Conservation (phyloP, 1,140 invertebrate species). For the Brachionus paranguensis region DNA sequence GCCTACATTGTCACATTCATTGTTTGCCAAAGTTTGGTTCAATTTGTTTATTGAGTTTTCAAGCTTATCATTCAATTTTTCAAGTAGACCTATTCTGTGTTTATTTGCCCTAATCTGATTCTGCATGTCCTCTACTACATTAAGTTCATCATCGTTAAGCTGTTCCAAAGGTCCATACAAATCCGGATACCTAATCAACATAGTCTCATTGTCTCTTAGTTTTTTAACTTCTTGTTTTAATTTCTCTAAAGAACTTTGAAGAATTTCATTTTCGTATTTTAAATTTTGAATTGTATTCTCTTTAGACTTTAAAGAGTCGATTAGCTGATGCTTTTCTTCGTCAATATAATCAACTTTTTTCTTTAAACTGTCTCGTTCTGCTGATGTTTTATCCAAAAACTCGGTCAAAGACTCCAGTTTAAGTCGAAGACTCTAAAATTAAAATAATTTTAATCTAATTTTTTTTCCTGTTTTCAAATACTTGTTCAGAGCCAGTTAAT, state of each 20-base stretch:
- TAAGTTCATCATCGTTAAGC: neutral
- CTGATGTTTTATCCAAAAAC: neutral
- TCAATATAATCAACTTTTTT: neutral
- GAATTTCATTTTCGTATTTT: neutral
- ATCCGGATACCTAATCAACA: slow-evolving; percentile 36
- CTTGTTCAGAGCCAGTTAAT: neutral
- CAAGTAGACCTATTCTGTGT: neutral
- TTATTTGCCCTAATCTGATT: slow-evolving; percentile 36
- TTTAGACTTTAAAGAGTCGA: neutral
- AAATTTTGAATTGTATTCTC: neutral
- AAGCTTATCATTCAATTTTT: slow-evolving; percentile 11
- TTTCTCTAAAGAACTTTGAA: neutral
- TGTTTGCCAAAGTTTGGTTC: neutral
- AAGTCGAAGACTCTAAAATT: neutral
- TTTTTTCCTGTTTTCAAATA: neutral
- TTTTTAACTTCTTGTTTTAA: slow-evolving; percentile 7
- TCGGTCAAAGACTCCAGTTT: slow-evolving; percentile 7
- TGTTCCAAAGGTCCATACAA: slow-evolving; percentile 26
- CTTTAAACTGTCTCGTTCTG: neutral
- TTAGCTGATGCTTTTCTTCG: neutral
- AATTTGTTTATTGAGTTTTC: slow-evolving; percentile 1
- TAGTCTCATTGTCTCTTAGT: neutral
- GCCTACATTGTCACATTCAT: neutral
- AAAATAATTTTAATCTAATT: neutral
- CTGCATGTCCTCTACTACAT: slow-evolving; percentile 20